These are phyloP conservation scores for Caprella mutica DNA, from an alignment of 2,888 invertebrate genomes.

Conservation along the genomic window DNA sequence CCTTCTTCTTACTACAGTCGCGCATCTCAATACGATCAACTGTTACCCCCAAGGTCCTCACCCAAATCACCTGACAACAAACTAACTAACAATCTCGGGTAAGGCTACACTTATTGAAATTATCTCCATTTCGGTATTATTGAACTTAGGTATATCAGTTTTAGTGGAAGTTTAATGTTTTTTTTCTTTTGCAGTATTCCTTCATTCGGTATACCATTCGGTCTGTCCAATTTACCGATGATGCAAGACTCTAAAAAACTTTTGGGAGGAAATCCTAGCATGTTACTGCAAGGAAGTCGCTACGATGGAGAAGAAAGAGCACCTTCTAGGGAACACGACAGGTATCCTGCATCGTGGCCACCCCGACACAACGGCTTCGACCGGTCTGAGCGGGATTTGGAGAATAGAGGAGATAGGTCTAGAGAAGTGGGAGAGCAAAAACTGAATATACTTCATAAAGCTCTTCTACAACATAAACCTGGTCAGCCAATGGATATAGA, in stretches of 20 bases:
- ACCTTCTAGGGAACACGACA: conserved; percentile 20
- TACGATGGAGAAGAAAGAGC: conserved; percentile 23
- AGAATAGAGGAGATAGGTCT: conserved; percentile 22
- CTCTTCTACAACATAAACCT: conserved; percentile 9
- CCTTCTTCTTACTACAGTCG: conserved; percentile 25
- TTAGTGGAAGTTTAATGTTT: neutral
- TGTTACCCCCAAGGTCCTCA: conserved; percentile 29
- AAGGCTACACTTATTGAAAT: neutral
- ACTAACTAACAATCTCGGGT: conserved; percentile 27
- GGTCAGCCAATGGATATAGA: conserved; percentile 10
- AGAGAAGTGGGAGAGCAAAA: conserved; percentile 23
- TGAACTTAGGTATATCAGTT: neutral
- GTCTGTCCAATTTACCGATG: conserved; percentile 24
- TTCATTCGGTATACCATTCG: conserved; percentile 30
- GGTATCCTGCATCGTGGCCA: conserved; percentile 22
- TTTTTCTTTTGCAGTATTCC: conserved; percentile 19
- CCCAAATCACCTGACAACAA: conserved; percentile 32
- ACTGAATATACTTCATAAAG: conserved; percentile 14
- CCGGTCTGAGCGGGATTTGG: conserved; percentile 26
- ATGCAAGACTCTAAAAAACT: conserved; percentile 26
- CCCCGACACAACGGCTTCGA: conserved; percentile 20
- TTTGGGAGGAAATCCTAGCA: conserved; percentile 24
- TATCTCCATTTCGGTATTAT: neutral
- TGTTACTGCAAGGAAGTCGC: conserved; percentile 21
- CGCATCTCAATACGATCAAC: conserved; percentile 6